Evolutionary conservation across 2,888 invertebrate species (phyloP), one percentile per base, ranked within the genome.

Genomic region (Cyclophora albipunctata): DNA sequence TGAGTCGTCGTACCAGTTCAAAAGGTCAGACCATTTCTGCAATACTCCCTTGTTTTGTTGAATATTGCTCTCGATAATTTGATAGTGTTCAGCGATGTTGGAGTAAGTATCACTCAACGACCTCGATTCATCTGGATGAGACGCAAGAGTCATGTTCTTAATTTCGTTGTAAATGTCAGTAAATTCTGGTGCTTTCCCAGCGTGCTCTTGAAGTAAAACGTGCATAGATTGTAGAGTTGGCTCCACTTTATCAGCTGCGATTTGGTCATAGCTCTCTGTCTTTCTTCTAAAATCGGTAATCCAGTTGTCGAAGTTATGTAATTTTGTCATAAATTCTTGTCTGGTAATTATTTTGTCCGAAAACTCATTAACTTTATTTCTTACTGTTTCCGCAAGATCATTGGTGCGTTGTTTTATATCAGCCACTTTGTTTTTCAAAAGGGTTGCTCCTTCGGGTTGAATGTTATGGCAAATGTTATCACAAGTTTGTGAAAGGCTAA

Each of bases 291-390:
- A 89, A 48, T 93, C 91, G 33, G 93, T 92, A 77, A 96, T 92
- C 95, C 96, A 96, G 58, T 93, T 93, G 40, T 93, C 92, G 60
- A 96, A 95, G 59, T 93, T 93, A 2, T 92, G 91, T 54, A 96
- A 85, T 75, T 94, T 94, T 4, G 93, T 92, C 73, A 94, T 92
- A 67, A 96, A 95, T 69, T 97, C 96, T 84, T 97, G 96, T 51
- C 94, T 90, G 0, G 94, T 90, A 45, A 96, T 91, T 45, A 96
- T 93, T 40, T 94, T 93, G 71, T 96, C 96, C 0, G 96, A 95
- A 0, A 95, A 85, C 51, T 92, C 91, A 68, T 96, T 95, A 42
- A 96, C 94, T 75, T 92, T 93, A 6, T 91, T 90, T 48, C 96
- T 85, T 0, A 94, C 93, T 4, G 91, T 91, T 62, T 96, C 96